Percentiles rank a stretch among this genome's conserved stretches.
Conservation (phyloP, 2,888 invertebrate species). For the Adelognathus sp. region DNA sequence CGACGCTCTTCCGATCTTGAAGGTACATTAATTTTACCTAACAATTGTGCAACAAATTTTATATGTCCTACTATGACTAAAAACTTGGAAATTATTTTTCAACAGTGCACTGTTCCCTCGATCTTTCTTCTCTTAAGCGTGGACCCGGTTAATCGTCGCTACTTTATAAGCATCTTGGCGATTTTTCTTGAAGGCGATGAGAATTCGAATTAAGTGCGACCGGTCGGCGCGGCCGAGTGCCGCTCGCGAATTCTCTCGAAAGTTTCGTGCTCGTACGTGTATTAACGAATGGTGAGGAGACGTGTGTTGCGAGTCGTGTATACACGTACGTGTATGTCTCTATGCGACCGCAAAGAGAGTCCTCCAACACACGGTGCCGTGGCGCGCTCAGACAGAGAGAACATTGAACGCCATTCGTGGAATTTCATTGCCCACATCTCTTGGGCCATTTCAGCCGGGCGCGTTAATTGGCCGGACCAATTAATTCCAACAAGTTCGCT, state of each 20-base stretch:
- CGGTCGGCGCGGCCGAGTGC: constrained; percentile 39
- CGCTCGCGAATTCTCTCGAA: constrained; percentile 46
- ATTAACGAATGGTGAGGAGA: background rate
- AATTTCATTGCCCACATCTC: constrained; percentile 70
- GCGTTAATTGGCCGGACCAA: constrained; percentile 80
- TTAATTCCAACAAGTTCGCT: constrained; percentile 80
- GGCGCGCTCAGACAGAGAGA: constrained; percentile 40
- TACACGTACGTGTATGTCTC: background rate
- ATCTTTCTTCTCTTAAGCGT: constrained; percentile 46
- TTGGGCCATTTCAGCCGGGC: constrained; percentile 73
- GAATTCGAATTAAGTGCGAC: constrained; percentile 65
- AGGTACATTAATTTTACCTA: too few relatives aligned
- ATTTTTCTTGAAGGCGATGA: constrained; percentile 50
- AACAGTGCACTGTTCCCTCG: background rate
- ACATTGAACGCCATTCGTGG: constrained; percentile 63
- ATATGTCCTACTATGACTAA: too few relatives aligned
- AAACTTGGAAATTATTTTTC: too few relatives aligned
- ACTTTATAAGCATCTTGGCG: constrained; percentile 55
- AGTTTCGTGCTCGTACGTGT: constrained; percentile 16
- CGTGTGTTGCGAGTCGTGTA: background rate
- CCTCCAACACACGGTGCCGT: constrained; percentile 60
- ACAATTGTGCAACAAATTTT: too few relatives aligned
- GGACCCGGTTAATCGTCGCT: constrained; percentile 56
- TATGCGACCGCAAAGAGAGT: background rate
- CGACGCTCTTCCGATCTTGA: background rate